Percentiles rank a stretch among this genome's conserved stretches.
These are phyloP conservation scores for Dendrolimus houi DNA, from an alignment of 2,888 invertebrate genomes.

Conservation along the genomic window DNA sequence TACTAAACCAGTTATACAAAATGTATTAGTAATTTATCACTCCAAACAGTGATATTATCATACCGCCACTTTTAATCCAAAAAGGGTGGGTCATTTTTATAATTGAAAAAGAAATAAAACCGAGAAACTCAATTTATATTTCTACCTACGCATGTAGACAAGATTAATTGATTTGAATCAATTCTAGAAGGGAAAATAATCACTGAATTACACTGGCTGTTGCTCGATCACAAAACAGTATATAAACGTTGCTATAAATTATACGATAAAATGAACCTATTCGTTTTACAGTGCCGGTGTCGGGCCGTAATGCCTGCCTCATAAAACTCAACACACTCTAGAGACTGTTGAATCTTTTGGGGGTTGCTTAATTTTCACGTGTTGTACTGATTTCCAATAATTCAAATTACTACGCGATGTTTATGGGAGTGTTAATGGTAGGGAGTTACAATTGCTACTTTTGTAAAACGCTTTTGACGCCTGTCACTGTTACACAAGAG, in stretches of 20 bases:
- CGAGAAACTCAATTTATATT: conserved; percentile 43
- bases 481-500: no score
- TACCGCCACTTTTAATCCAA: conserved; percentile 11
- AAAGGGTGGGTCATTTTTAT: conserved; percentile 28
- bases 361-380: conserved; percentile 29
- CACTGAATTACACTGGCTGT: conserved; percentile 37
- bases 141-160: conserved; percentile 28
- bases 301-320: conserved; percentile 21
- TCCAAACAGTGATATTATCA: no score
- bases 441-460: background rate
- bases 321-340: conserved; percentile 28
- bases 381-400: conserved; percentile 33
- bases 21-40: no score
- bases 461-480: no score
- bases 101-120: conserved; percentile 37
- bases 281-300: conserved; percentile 25
- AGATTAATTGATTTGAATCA: conserved; percentile 47
- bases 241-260: conserved; percentile 46
- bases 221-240: conserved; percentile 44
- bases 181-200: conserved; percentile 42
- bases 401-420: conserved; percentile 17
- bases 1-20: no score
- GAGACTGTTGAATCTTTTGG: conserved; percentile 23
- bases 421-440: conserved; percentile 8
- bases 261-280: conserved; percentile 39